Evolutionary conservation across 2,113 vertebrate genomes (phyloP).

Genomic region (Alexandromys fortis): DNA sequence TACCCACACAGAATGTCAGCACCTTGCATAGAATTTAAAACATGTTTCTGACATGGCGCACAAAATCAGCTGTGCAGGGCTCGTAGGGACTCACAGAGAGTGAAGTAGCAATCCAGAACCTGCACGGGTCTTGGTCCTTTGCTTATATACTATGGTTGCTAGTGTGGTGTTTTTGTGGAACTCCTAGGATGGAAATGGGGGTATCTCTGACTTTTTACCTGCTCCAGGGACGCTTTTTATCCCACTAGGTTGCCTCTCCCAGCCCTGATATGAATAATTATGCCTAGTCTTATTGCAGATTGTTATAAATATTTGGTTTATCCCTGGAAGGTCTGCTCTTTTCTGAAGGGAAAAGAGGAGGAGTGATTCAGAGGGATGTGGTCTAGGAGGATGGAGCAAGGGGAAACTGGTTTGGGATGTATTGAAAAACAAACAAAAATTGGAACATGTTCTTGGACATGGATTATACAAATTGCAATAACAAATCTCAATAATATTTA

Average conservation of each 20-base stretch:
- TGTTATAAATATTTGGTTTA: too few species aligned
- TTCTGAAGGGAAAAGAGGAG: neutral
- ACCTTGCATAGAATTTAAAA: constrained; percentile 73
- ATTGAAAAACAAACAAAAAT: neutral
- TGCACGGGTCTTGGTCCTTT: neutral
- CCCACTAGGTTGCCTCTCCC: too few species aligned
- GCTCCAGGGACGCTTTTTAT: too few species aligned
- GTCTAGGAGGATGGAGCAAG: too few species aligned
- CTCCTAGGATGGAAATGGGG: too few species aligned
- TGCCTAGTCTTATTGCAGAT: neutral
- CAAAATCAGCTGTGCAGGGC: neutral
- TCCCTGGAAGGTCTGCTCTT: neutral
- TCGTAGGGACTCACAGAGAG: neutral
- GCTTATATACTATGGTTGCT: neutral
- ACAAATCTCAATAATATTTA: neutral
- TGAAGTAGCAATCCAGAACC: neutral
- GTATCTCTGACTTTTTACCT: too few species aligned
- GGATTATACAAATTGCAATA: constrained; percentile 41
- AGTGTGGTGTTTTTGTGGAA: neutral
- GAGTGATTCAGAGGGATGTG: neutral
- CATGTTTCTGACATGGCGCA: neutral
- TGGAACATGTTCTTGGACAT: constrained; percentile 7
- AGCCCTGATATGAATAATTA: neutral
- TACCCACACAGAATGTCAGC: constrained; percentile 78
- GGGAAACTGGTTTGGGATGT: neutral